These are phyloP conservation scores for Lycodopsis pacificus DNA, from an alignment of 2,797 vertebrate species.

Conservation along the genomic window DNA sequence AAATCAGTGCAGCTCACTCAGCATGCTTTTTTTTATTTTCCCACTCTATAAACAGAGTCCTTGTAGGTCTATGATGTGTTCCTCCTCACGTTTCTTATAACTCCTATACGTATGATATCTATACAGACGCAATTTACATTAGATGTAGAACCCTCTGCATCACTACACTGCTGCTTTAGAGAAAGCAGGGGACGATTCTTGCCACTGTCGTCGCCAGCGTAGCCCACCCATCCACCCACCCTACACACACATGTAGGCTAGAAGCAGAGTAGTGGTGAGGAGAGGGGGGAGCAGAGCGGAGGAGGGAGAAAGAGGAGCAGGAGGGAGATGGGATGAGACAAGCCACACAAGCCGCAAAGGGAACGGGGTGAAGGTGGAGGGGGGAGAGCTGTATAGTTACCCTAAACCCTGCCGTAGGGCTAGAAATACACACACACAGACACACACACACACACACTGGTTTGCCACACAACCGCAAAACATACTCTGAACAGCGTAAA, in stretches of 20 bases:
- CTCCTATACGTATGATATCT: slow-evolving; percentile 32
- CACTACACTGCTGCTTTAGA: slow-evolving; percentile 46
- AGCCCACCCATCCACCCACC: slow-evolving; percentile 11
- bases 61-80: not conserved
- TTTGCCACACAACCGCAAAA: slow-evolving; percentile 67
- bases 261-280: slow-evolving; percentile 48
- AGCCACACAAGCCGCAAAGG: slow-evolving; percentile 82
- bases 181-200: slow-evolving; percentile 56
- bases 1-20: slow-evolving; percentile 34
- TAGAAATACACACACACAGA: slow-evolving; percentile 51
- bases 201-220: slow-evolving; percentile 43
- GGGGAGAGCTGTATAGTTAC: slow-evolving; percentile 68
- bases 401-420: slow-evolving; percentile 80
- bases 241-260: slow-evolving; percentile 53
- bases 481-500: slow-evolving; percentile 46
- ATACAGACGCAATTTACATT: slow-evolving; percentile 47
- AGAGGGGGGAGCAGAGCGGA: slow-evolving; percentile 26
- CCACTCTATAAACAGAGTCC: slow-evolving; percentile 13
- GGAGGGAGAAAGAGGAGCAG: slow-evolving; percentile 66
- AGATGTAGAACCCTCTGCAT: slow-evolving; percentile 51
- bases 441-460: slow-evolving; percentile 24
- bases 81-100: slow-evolving; percentile 13
- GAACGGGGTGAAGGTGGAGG: slow-evolving; percentile 65
- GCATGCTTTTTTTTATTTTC: slow-evolving; percentile 25
- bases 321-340: slow-evolving; percentile 84